Conservation (phyloP, 2,113 vertebrate species). For the Spheniscus mendiculus region DNA sequence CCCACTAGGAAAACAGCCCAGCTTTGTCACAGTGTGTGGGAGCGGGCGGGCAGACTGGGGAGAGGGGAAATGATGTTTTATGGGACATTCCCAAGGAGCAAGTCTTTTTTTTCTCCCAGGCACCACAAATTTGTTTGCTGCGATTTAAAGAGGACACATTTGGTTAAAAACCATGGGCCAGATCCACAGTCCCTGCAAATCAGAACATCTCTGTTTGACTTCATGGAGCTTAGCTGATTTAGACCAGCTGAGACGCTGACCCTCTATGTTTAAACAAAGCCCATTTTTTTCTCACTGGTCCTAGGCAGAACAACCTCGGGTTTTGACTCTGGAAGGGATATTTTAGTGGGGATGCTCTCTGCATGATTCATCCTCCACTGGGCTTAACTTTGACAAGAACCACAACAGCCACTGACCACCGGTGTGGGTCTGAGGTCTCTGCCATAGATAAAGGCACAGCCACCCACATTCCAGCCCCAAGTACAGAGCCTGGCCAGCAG, state of each 20-base stretch:
- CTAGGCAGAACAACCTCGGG: background rate
- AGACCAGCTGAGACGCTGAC: background rate
- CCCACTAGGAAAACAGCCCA: background rate
- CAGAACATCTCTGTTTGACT: background rate
- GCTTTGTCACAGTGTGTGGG: background rate
- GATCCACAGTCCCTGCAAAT: background rate
- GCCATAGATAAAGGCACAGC: background rate
- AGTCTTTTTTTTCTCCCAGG: background rate
- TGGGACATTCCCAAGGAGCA: background rate
- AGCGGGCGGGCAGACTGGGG: fast-evolving
- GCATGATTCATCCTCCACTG: background rate
- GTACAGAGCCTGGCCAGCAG: background rate
- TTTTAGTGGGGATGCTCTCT: background rate
- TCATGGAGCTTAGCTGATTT: background rate
- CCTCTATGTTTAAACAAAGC: background rate
- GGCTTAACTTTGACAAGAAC: background rate
- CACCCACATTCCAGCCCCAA: background rate
- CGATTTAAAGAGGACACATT: background rate
- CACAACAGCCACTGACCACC: background rate
- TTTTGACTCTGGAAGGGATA: background rate
- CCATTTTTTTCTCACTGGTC: background rate
- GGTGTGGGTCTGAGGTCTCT: background rate
- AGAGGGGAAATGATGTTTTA: background rate
- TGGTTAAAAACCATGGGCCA: background rate
- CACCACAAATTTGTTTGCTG: background rate